phyloP scores from a whole-genome alignment of 2,113 vertebrate species.

The Smithornis capensis region DNA sequence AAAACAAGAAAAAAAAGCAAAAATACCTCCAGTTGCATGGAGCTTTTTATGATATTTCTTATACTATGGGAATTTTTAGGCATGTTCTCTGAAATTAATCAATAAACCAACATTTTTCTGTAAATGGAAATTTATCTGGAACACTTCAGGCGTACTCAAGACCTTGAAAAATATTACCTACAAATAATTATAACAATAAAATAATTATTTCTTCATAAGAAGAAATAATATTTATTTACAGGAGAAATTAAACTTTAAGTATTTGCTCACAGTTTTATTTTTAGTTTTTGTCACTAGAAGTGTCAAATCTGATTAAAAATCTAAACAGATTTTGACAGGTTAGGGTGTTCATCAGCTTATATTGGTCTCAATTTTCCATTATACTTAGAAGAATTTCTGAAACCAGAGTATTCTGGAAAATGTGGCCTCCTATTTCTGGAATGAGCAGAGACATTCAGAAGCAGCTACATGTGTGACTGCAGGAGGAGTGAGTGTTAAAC shows the following conservation, averaged over 20 bases:
- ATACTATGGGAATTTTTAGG: not conserved
- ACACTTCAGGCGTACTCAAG: not conserved
- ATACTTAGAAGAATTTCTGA: not conserved
- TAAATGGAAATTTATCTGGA: not conserved
- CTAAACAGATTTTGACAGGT: not conserved
- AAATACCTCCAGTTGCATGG: not conserved
- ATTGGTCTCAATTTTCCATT: not conserved
- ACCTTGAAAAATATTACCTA: not conserved
- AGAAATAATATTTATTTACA: not conserved
- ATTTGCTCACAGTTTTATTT: not conserved
- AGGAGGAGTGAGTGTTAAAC: not conserved
- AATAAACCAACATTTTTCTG: not conserved
- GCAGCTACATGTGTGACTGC: fast-evolving
- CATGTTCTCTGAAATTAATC: not conserved
- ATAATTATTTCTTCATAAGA: no score
- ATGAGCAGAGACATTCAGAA: not conserved
- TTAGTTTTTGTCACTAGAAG: not conserved
- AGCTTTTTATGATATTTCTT: not conserved
- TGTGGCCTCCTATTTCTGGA: not conserved
- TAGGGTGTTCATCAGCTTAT: not conserved
- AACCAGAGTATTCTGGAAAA: not conserved
- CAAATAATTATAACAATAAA: not conserved
- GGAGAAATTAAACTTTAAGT: not conserved
- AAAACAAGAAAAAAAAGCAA: fast-evolving
- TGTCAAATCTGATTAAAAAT: not conserved